These are phyloP conservation scores for Lasiommata megera DNA, from an alignment of 2,888 invertebrate genomes.

Conservation along the genomic window DNA sequence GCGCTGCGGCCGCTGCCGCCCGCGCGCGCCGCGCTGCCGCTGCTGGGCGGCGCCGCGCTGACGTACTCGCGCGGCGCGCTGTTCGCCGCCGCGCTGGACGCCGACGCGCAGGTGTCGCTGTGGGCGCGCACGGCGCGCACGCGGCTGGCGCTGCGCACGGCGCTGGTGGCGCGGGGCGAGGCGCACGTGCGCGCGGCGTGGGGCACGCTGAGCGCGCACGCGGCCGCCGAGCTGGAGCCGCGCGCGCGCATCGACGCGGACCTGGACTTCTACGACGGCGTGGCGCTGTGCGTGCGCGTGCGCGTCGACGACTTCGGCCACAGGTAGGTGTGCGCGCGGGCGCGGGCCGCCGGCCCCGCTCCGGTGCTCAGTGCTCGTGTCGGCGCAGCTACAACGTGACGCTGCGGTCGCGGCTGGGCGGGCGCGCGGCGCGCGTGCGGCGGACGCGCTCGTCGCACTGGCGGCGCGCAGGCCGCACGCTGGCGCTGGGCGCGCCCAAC, in stretches of 20 bases:
- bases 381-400: conserved; percentile 14
- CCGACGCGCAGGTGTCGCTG: conserved; percentile 44
- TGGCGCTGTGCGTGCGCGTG: conserved; percentile 60
- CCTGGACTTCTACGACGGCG: conserved; percentile 60
- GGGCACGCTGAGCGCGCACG: conserved; percentile 32
- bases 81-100: conserved; percentile 36
- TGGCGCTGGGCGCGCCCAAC: conserved; percentile 50
- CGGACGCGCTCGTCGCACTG: conserved; percentile 17
- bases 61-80: conserved; percentile 29
- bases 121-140: conserved; percentile 45
- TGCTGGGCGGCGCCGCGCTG: conserved; percentile 36
- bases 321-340: conserved; percentile 19
- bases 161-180: conserved; percentile 24
- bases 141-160: conserved; percentile 35
- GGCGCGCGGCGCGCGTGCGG: conserved; percentile 31
- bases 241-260: conserved; percentile 46
- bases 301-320: conserved; percentile 32
- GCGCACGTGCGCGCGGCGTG: conserved; percentile 33
- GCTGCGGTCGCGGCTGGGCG: conserved; percentile 14
- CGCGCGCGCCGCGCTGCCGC: conserved; percentile 28
- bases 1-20: conserved; percentile 35
- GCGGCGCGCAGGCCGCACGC: conserved; percentile 39
- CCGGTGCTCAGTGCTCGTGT: neutral
- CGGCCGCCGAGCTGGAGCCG: conserved; percentile 37
- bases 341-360: neutral